Conservation (phyloP, 2,888 invertebrate species). For the Drosophila antonietae region DNA sequence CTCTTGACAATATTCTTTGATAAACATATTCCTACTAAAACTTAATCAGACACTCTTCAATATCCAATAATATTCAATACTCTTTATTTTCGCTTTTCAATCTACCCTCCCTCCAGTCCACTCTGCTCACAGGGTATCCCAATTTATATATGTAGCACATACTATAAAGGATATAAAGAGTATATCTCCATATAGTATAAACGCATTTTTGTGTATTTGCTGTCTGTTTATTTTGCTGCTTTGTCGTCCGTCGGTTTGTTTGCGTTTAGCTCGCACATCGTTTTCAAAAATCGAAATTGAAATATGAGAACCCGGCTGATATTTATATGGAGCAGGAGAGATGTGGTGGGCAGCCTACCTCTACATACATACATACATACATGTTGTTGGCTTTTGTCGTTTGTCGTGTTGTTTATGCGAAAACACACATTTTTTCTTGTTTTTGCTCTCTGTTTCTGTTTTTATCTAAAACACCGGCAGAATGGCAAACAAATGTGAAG, state of each 20-base stretch:
- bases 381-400: slow-evolving; percentile 37
- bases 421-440: slow-evolving; percentile 23
- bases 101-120: neutral
- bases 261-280: slow-evolving; percentile 70
- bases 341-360: slow-evolving; percentile 1
- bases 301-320: slow-evolving; percentile 66
- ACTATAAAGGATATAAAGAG: neutral
- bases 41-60: no score
- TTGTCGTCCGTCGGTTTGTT: slow-evolving; percentile 59
- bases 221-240: slow-evolving; percentile 50
- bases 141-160: neutral
- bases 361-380: neutral
- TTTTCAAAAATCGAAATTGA: slow-evolving; percentile 78
- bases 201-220: slow-evolving; percentile 64
- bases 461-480: slow-evolving; percentile 22
- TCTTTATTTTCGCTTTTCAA: neutral
- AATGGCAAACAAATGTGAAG: slow-evolving; percentile 16
- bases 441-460: slow-evolving; percentile 13
- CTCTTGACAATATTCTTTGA: neutral
- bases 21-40: no score
- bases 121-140: slow-evolving; percentile 11
- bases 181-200: slow-evolving; percentile 47
- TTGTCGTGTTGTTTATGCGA: slow-evolving; percentile 52
- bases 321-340: slow-evolving; percentile 25
- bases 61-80: neutral